Base-by-base conservation (phyloP, 2,113 vertebrate genomes). In the Crocuta crocuta region DNA sequence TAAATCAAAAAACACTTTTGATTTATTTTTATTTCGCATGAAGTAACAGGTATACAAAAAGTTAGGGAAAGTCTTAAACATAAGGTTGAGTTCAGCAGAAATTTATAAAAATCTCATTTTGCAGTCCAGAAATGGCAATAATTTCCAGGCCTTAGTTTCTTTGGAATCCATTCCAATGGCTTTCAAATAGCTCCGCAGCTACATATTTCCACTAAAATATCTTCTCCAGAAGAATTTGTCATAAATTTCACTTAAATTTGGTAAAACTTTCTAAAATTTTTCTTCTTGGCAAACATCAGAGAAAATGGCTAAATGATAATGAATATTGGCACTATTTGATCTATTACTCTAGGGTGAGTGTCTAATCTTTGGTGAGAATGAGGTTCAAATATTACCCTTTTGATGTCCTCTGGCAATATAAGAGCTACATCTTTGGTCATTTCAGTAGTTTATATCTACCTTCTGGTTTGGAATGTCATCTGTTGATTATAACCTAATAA, bases 71-170 rank as follows among this genome's bases (percentile, higher is more conserved):
- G 71, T 76, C 35, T 95, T 91, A 86, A 95, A 91, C 39, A 66
- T 43, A 95, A 88, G 23, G 66, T 43, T 68, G 15, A 74, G 10
- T 76, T 91, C 70, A 91, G 28, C 26, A 95, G 83, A 92, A 28
- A 70, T 93, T 68, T 76, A 84, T 91, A 66, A 85, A 88, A 95
- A 71, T 83, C 39, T 91, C 48, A 70, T 96, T 96, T 89, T 63
- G 86, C 63, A 88, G 55, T 82, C 43, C 76, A 93, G 45, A 89
- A 90, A 53, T 76, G 73, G 43, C 48, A 93, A 63, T 88, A 83
- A 80, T 81, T 86, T 90, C 76, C 43, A 91, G 33, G n/a, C 71
- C 63, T 73, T 71, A 24, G 45, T 68, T 73, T 95, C 33, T 83
- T 85, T 66, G 53, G 43, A 53, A 58, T 82, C 53, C 28, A 73